A percentile compares a stretch with the other conserved stretches of the same genome.
phyloP scores from a whole-genome alignment of 2,797 vertebrate genomes.

The Acipenser oxyrinchus region DNA sequence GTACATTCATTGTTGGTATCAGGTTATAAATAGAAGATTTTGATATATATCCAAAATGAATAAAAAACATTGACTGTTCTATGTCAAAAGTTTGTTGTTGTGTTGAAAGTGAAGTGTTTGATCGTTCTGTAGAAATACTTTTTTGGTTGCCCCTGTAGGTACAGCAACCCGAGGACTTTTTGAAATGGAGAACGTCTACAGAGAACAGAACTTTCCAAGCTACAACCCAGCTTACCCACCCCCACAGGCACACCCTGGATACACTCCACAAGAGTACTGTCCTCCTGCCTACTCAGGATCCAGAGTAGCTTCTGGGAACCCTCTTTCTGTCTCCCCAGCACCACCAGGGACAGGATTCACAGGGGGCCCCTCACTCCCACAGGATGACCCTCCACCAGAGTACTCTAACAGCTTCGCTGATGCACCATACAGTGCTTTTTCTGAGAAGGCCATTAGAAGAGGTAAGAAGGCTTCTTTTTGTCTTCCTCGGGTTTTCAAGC shows the following conservation, averaged over 20 bases:
- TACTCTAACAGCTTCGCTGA: constrained; percentile 29
- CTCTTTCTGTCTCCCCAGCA: constrained; percentile 37
- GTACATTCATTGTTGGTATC: no score
- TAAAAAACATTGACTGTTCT: background rate
- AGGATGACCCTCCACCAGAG: constrained; percentile 30
- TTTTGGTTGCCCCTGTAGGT: background rate
- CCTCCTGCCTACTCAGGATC: background rate
- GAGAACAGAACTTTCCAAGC: constrained; percentile 26
- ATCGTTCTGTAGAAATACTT: background rate
- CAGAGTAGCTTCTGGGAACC: constrained; percentile 22
- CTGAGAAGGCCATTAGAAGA: constrained; percentile 45
- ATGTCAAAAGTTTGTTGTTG: background rate
- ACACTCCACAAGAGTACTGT: constrained; percentile 26
- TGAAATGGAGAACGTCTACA: constrained; percentile 18
- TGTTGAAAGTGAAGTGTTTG: background rate
- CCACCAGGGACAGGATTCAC: constrained; percentile 8
- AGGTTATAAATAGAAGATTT: no score
- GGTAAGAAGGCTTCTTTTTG: constrained; percentile 35
- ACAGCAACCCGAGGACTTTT: constrained; percentile 31
- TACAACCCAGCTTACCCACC: constrained; percentile 30
- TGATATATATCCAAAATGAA: background rate
- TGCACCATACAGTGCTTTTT: constrained; percentile 37
- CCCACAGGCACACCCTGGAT: constrained; percentile 1
- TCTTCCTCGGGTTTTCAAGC: background rate
- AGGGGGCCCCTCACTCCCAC: background rate